Percentiles rank a stretch among this genome's conserved stretches.
These are phyloP conservation scores for Lerista edwardsae DNA, from an alignment of 2,797 vertebrate genomes.

Conservation along the genomic window DNA sequence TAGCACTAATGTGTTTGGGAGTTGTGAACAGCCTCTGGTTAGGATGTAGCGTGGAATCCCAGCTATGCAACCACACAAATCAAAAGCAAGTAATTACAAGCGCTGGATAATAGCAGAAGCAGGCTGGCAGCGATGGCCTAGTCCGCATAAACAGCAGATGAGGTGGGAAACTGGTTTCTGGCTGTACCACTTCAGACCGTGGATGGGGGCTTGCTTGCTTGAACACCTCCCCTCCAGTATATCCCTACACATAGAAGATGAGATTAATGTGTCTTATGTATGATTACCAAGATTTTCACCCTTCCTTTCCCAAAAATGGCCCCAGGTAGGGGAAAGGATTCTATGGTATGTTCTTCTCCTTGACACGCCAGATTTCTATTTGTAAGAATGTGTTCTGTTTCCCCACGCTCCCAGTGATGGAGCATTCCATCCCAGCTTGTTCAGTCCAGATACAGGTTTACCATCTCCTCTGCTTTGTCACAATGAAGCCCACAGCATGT, in stretches of 20 bases:
- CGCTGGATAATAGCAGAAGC: neutral
- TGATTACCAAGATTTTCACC: too few relatives aligned
- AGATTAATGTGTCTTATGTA: too few relatives aligned
- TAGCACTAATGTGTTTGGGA: neutral
- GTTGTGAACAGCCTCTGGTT: neutral
- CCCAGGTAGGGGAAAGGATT: neutral
- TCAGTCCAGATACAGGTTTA: neutral
- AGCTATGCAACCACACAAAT: neutral
- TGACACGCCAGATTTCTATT: neutral
- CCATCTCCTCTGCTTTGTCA: neutral
- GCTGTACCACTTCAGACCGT: neutral
- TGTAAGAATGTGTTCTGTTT: neutral
- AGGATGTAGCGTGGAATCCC: conserved; percentile 4
- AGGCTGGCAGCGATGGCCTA: neutral
- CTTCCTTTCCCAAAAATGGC: neutral
- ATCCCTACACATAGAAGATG: neutral
- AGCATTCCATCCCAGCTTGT: neutral
- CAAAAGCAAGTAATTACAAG: neutral
- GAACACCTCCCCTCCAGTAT: neutral
- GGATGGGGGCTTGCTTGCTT: neutral
- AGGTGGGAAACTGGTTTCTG: neutral
- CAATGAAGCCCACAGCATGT: neutral
- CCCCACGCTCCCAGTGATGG: neutral
- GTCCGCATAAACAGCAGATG: neutral
- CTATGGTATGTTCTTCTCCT: neutral